Percentiles rank a stretch among this genome's conserved stretches.
Evolutionary conservation across 2,888 invertebrate species (phyloP).

Genomic region (Cheilosia variabilis): DNA sequence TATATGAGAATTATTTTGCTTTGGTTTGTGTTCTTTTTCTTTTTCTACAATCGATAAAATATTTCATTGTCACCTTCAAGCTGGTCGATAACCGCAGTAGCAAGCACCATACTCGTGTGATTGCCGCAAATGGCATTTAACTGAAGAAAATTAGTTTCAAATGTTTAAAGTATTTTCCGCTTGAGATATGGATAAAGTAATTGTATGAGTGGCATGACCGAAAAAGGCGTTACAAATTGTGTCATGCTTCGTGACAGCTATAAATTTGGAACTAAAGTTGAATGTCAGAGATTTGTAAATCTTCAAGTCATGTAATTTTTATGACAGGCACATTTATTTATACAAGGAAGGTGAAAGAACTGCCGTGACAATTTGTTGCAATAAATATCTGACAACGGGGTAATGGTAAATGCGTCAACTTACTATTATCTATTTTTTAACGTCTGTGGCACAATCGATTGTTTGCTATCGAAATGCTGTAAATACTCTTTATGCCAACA

Average conservation of each 20-base stretch:
- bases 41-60: constrained; percentile 9
- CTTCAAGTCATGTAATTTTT: neutral
- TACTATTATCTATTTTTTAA: neutral
- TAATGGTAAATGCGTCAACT: neutral
- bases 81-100: constrained; percentile 6
- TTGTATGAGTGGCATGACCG: neutral
- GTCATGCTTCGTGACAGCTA: constrained; percentile 2
- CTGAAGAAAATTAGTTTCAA: neutral
- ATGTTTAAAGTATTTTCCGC: neutral
- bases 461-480: neutral
- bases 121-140: no score
- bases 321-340: neutral
- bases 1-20: no score
- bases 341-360: neutral
- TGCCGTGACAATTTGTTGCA: neutral
- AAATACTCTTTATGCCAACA: neutral
- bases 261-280: constrained; percentile 1
- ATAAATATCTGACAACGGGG: neutral
- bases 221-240: neutral
- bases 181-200: neutral
- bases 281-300: neutral
- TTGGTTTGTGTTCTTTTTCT: neutral
- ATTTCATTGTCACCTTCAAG: constrained; percentile 23
- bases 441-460: constrained; percentile 1
- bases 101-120: no score